phyloP scores from a whole-genome alignment of 2,797 vertebrate genomes.

The Dermochelys coriacea region DNA sequence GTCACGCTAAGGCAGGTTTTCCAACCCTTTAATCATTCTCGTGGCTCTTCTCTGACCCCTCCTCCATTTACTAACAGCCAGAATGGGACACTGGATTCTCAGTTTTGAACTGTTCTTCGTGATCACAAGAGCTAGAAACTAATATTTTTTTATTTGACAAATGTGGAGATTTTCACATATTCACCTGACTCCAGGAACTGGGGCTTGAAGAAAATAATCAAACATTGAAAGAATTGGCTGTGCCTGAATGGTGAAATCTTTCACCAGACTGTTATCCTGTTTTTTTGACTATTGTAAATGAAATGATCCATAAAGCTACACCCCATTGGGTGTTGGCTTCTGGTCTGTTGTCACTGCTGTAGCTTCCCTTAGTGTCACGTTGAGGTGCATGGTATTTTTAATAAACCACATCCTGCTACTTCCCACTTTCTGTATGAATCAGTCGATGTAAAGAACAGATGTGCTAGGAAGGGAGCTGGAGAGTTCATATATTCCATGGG shows the following conservation, averaged over 20 bases:
- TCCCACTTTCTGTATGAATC: not conserved
- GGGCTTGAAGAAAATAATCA: not conserved
- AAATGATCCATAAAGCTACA: not conserved
- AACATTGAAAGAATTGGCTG: not conserved
- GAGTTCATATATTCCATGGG: not conserved
- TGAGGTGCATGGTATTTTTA: not conserved
- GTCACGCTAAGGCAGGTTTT: not conserved
- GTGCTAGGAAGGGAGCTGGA: not conserved
- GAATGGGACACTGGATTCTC: not conserved
- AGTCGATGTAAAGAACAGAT: not conserved
- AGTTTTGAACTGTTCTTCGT: not conserved
- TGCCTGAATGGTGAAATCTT: not conserved
- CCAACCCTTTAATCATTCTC: not conserved
- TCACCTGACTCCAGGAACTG: too few relatives aligned
- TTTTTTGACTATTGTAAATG: not conserved
- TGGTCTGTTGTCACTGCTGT: not conserved
- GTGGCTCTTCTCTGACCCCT: not conserved
- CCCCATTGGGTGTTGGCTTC: not conserved
- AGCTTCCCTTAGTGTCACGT: not conserved
- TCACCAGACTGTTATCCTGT: not conserved
- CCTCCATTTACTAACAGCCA: not conserved
- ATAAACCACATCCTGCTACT: not conserved
- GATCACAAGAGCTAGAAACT: not conserved
- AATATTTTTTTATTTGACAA: not conserved
- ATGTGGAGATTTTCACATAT: not conserved